Evolutionary conservation across 1,140 invertebrate species (phyloP), one percentile per base, ranked within the genome.

Genomic region (Dryas iulia): DNA sequence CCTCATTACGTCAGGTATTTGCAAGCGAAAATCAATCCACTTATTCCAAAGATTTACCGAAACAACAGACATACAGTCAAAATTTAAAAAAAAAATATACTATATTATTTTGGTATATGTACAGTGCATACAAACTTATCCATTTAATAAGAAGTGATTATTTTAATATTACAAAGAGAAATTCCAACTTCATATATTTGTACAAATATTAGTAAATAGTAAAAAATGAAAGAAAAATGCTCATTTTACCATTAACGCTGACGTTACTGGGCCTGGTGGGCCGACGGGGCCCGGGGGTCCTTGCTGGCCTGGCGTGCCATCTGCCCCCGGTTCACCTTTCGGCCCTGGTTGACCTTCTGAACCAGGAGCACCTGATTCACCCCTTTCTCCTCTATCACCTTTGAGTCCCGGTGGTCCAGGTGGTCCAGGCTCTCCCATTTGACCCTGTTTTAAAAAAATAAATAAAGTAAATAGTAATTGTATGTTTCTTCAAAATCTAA

Each of bases 221-320:
- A 47, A 0, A 18, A 7, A 7, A 21, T 7, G 18, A 2, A 18
- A 18, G 14, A 8, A 3, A 28, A 21, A 47, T 21, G 7, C 7
- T 2, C 18, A 47, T 21, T 14, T 78, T 71, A 89, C 88, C 63
- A 90, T 81, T 24, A 87, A 56, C 3, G 81, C 71, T 24, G 94
- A 94, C 71, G 95, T 93, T 1, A 94, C 93, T 31, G 94, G 93
- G 66, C 94, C 95, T 0, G 95, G 94, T 0, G 95, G 94, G 4
- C 95, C 95, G 10, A 95, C 95, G 1, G 95, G 95, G n/a, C 95
- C 95, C 60, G 93, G 93, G 5, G 93, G 92, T 5, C 95, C 95
- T 69, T 94, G 93, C 61, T 93, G 91, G 0, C 95, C 95, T 0
- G 94, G 92, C 18, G 93, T 82, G 12, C 95, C 95, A 81, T 96